These are phyloP conservation scores for Pseudococcus longispinus DNA, from an alignment of 2,888 invertebrate genomes.

Conservation along the genomic window DNA sequence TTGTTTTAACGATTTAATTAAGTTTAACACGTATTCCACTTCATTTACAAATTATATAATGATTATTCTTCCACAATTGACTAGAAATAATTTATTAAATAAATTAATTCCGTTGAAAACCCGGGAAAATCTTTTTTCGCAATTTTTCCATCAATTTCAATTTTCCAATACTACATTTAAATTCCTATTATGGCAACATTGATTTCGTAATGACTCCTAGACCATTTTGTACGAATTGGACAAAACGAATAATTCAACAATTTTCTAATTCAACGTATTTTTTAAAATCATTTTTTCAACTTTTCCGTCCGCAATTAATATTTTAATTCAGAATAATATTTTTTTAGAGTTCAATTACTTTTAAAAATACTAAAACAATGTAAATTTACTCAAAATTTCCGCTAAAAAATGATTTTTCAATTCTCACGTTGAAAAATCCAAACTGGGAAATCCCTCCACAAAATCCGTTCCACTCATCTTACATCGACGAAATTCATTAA, in stretches of 20 bases:
- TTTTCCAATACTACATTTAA: background rate
- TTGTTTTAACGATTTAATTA: background rate
- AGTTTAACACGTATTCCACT: background rate
- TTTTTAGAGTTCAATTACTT: background rate
- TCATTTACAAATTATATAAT: background rate
- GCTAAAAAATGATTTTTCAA: background rate
- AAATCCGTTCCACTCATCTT: background rate
- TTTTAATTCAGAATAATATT: background rate
- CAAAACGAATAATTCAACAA: background rate
- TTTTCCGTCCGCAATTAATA: background rate
- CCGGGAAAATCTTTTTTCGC: background rate
- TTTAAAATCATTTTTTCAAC: background rate
- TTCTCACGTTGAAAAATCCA: no score
- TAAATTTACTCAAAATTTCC: background rate
- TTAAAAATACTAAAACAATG: background rate
- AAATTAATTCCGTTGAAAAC: background rate
- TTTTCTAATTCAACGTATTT: background rate
- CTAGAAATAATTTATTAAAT: background rate
- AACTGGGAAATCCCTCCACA: background rate
- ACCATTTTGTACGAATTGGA: background rate
- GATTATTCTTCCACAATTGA: background rate
- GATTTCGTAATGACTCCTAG: background rate
- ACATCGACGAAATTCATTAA: conserved; percentile 22
- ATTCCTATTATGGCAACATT: background rate
- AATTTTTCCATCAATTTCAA: background rate